phyloP scores from a whole-genome alignment of 2,888 invertebrate species.

The Temnothorax ravouxi region DNA sequence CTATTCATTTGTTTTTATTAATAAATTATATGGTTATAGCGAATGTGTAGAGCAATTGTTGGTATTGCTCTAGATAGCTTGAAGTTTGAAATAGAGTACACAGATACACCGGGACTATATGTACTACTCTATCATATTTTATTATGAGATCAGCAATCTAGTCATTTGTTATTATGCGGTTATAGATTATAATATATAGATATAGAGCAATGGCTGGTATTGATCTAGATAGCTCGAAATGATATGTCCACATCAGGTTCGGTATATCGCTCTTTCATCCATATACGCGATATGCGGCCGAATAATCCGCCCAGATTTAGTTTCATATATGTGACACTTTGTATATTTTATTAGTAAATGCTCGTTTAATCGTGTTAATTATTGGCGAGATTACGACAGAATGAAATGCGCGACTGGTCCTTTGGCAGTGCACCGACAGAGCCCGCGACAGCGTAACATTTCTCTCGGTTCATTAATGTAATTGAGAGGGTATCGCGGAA shows the following conservation, averaged over 20 bases:
- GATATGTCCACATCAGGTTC: not conserved
- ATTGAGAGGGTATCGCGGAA: slow-evolving; percentile 46
- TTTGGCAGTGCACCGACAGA: slow-evolving; percentile 19
- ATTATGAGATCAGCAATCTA: not conserved
- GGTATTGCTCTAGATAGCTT: slow-evolving; percentile 10
- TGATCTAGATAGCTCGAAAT: slow-evolving; percentile 7
- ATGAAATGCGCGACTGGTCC: slow-evolving; percentile 44
- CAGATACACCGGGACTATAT: not conserved
- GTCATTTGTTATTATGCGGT: not conserved
- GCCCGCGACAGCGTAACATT: slow-evolving; percentile 31
- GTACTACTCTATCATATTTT: not conserved
- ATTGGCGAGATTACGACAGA: slow-evolving; percentile 43
- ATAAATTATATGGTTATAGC: not conserved
- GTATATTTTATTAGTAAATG: slow-evolving; percentile 49
- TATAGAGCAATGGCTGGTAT: not conserved
- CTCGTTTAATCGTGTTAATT: slow-evolving; percentile 46
- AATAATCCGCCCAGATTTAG: slow-evolving; percentile 26
- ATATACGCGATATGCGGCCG: not conserved
- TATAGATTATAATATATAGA: not conserved
- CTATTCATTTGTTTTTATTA: not conserved
- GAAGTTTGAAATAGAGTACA: not conserved
- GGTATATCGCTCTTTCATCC: slow-evolving; percentile 1
- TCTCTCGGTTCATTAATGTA: slow-evolving; percentile 54
- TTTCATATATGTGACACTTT: not conserved
- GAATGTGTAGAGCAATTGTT: not conserved